A percentile compares a stretch with the other conserved stretches of the same genome.
Evolutionary conservation across 2,113 vertebrate species (phyloP).

Genomic region (Holacanthus passer): DNA sequence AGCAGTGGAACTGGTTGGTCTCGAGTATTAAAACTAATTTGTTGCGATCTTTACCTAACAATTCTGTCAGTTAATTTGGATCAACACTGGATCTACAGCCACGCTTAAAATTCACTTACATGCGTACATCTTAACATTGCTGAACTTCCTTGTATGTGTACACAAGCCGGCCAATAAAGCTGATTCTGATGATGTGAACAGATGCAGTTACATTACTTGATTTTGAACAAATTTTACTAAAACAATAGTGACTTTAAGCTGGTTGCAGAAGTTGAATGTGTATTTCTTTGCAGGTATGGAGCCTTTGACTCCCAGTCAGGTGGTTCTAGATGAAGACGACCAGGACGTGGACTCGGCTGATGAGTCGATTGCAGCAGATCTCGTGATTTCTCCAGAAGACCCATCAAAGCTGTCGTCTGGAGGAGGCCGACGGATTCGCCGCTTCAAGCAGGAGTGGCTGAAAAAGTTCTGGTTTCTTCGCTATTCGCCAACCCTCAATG

Average conservation of each 20-base stretch:
- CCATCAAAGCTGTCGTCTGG: slow-evolving; percentile 89
- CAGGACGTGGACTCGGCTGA: slow-evolving; percentile 96
- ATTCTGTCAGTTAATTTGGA: too few species aligned
- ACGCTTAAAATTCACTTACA: too few species aligned
- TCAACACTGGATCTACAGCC: too few species aligned
- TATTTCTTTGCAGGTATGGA: slow-evolving; percentile 87
- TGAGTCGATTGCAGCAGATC: slow-evolving; percentile 92
- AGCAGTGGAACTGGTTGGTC: neutral
- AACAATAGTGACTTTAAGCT: neutral
- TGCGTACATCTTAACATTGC: too few species aligned
- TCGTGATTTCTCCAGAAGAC: slow-evolving; percentile 89
- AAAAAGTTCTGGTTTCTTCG: slow-evolving; percentile 99
- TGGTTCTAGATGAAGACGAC: slow-evolving; percentile 92
- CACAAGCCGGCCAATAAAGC: too few species aligned
- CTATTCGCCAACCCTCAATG: slow-evolving; percentile 94
- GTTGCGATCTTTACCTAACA: too few species aligned
- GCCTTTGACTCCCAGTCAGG: slow-evolving; percentile 88
- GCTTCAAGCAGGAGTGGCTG: slow-evolving; percentile 98
- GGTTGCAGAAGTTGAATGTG: neutral
- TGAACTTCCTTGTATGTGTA: too few species aligned
- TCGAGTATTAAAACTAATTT: too few species aligned
- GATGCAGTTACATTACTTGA: too few species aligned
- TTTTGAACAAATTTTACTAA: too few species aligned
- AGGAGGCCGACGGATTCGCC: slow-evolving; percentile 89
- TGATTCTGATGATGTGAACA: too few species aligned